Evolutionary conservation across 92 coral and sea anemone genomes (phyloP).

Genomic region (Muricea muricata): DNA sequence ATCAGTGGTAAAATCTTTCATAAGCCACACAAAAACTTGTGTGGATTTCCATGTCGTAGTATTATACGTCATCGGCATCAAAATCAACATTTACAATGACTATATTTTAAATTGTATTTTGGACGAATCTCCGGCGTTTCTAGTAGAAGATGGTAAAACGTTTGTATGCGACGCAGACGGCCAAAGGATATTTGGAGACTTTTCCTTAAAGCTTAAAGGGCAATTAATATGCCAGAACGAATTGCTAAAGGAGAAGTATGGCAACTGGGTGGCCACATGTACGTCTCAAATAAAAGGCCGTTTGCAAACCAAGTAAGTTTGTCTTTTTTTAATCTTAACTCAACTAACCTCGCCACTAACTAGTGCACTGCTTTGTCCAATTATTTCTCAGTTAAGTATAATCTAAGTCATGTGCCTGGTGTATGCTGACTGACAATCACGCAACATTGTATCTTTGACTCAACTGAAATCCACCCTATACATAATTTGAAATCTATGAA

Average conservation of each 20-base stretch:
- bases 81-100: no score
- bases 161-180: conserved; percentile 27
- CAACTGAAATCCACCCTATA: no score
- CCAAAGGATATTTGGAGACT: conserved; percentile 40
- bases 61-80: no score
- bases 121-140: neutral
- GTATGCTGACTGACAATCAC: no score
- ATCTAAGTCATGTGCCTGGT: no score
- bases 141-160: conserved; percentile 35
- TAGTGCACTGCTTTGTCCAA: no score
- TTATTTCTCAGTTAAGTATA: no score
- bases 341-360: no score
- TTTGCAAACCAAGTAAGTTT: conserved; percentile 40
- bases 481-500: no score
- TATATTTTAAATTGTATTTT: neutral
- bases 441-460: no score
- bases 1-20: neutral
- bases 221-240: conserved; percentile 4
- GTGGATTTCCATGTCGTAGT: no score
- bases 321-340: neutral
- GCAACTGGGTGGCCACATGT: conserved; percentile 47
- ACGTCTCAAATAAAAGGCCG: conserved; percentile 16
- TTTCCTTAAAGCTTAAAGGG: conserved; percentile 34
- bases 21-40: no score
- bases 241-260: neutral